These are phyloP conservation scores for Proctacanthus coquilletti DNA, from an alignment of 1,140 invertebrate genomes.

Conservation along the genomic window DNA sequence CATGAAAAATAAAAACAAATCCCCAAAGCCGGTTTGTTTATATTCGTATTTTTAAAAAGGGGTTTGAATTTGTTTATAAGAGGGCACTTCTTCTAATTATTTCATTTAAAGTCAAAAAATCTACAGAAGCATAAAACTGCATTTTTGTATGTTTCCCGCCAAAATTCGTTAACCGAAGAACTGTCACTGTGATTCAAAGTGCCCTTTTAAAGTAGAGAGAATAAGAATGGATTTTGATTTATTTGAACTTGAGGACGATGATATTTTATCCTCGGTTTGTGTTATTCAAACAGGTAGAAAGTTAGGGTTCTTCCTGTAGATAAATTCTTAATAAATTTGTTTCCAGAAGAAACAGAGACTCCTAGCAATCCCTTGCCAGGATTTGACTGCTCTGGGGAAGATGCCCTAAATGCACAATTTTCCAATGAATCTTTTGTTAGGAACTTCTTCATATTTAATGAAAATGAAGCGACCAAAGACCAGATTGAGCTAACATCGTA, in stretches of 20 bases:
- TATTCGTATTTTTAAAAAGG: too few species aligned
- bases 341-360: constrained; percentile 7
- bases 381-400: constrained; percentile 18
- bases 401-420: constrained; percentile 11
- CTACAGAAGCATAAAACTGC: too few species aligned
- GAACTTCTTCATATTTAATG: constrained; percentile 11
- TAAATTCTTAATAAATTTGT: background rate
- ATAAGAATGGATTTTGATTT: constrained; percentile 16
- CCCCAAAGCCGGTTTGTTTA: too few species aligned
- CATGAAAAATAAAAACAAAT: too few species aligned
- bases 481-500: constrained; percentile 9
- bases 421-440: constrained; percentile 13
- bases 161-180: too few species aligned
- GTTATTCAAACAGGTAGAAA: constrained; percentile 12
- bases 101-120: too few species aligned
- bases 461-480: constrained; percentile 1
- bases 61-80: too few species aligned
- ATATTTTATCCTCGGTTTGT: constrained; percentile 15
- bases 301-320: background rate
- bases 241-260: constrained; percentile 26
- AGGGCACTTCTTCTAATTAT: too few species aligned
- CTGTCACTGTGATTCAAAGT: background rate
- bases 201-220: background rate
- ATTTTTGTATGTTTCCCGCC: too few species aligned
- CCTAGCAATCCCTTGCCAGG: constrained; percentile 15